phyloP scores from a whole-genome alignment of 2,113 vertebrate genomes.

The Fregetta grallaria region DNA sequence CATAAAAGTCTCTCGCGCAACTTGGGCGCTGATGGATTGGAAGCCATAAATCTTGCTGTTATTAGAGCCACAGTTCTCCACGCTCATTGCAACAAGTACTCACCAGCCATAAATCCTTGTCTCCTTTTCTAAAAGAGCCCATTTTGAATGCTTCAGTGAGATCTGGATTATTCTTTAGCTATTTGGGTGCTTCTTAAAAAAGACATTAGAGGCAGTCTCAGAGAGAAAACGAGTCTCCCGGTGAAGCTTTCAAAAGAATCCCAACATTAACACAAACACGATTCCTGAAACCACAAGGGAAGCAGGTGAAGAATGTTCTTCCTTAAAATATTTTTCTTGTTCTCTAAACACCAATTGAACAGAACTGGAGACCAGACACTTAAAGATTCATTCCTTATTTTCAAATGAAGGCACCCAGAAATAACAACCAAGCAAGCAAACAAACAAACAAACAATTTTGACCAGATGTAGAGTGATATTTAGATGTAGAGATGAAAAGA shows the following conservation, averaged over 20 bases:
- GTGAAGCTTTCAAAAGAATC: not conserved
- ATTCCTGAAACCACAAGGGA: not conserved
- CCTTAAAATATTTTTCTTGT: not conserved
- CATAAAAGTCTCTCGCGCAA: not conserved
- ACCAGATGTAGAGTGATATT: not conserved
- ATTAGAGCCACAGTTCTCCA: conserved; percentile 45
- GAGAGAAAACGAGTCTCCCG: not conserved
- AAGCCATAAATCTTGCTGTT: conserved; percentile 29
- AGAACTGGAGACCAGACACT: not conserved
- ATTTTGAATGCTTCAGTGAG: conserved; percentile 45
- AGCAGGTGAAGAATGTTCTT: not conserved
- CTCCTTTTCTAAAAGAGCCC: conserved; percentile 30
- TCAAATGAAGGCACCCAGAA: not conserved
- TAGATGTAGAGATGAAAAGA: not conserved
- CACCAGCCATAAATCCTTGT: conserved; percentile 46
- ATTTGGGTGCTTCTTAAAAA: conserved; percentile 13
- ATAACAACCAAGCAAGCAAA: not conserved
- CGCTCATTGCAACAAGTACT: conserved; percentile 22
- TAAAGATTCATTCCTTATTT: not conserved
- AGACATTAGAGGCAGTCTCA: not conserved
- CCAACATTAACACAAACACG: not conserved
- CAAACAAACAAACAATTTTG: not conserved
- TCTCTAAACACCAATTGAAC: not conserved
- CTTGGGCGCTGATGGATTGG: not conserved
- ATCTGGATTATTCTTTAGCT: conserved; percentile 15